Evolutionary conservation across 2,888 invertebrate genomes (phyloP).

Genomic region (Caenorhabditis sp.): DNA sequence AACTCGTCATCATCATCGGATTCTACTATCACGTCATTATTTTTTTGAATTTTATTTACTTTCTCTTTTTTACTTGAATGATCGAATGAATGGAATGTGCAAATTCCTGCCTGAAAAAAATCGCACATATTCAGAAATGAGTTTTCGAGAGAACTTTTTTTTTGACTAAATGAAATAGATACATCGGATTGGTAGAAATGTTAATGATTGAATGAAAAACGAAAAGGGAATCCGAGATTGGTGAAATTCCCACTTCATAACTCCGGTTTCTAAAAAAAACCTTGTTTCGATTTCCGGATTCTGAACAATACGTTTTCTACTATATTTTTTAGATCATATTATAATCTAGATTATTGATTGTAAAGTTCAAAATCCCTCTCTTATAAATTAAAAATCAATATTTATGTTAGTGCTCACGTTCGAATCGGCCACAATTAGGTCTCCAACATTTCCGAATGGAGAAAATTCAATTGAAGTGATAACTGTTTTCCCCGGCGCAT

Average conservation of each 20-base stretch:
- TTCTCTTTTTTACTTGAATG: neutral
- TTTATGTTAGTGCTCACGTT: slow-evolving; percentile 23
- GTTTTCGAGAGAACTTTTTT: too few relatives aligned
- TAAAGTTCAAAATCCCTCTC: neutral
- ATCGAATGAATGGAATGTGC: slow-evolving; percentile 11
- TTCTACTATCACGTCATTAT: neutral
- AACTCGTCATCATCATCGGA: slow-evolving; percentile 29
- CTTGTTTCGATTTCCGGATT: too few relatives aligned
- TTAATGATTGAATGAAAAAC: too few relatives aligned
- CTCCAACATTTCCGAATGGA: slow-evolving; percentile 23
- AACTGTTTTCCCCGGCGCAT: slow-evolving; percentile 22
- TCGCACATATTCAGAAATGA: too few relatives aligned
- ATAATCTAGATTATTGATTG: too few relatives aligned
- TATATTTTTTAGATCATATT: too few relatives aligned
- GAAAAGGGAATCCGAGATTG: too few relatives aligned
- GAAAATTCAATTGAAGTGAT: slow-evolving; percentile 46
- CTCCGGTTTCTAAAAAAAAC: too few relatives aligned
- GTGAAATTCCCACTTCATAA: too few relatives aligned
- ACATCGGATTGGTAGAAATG: too few relatives aligned
- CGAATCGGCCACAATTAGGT: slow-evolving; percentile 46
- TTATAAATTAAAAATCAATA: neutral
- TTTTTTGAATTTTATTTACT: neutral
- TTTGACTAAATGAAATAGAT: too few relatives aligned
- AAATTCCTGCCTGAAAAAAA: slow-evolving; percentile 23
- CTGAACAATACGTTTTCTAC: too few relatives aligned